Evolutionary conservation across 2,113 vertebrate species (phyloP).

Genomic region (Toxotes chatareus): DNA sequence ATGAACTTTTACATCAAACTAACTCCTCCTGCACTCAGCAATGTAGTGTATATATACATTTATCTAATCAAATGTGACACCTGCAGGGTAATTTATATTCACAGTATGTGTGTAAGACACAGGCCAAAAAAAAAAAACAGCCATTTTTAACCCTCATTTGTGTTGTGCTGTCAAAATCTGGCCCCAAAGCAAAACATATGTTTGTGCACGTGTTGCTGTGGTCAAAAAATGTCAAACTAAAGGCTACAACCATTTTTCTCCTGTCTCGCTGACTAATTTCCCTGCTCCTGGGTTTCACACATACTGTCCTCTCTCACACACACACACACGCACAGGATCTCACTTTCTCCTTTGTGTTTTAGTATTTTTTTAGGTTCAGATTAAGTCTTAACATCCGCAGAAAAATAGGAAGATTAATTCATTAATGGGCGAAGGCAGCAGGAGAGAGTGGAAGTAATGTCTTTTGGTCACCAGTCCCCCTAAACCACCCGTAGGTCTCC

Average conservation of each 20-base stretch:
- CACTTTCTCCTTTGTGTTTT: conserved; percentile 9
- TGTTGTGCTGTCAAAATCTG: conserved; percentile 18
- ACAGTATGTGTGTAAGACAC: conserved; percentile 4
- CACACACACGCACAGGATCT: background rate
- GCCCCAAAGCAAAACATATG: conserved; percentile 40
- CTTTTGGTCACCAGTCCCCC: conserved; percentile 4
- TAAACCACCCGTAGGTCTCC: conserved; percentile 37
- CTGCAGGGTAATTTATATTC: background rate
- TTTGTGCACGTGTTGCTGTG: conserved; percentile 21
- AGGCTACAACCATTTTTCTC: conserved; percentile 51
- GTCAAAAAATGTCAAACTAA: conserved; percentile 67
- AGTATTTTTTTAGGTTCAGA: conserved; percentile 4
- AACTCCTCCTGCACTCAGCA: too few species aligned
- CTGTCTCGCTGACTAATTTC: conserved; percentile 38
- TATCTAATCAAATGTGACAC: too few species aligned
- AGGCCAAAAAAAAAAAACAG: conserved; percentile 20
- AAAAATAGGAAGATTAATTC: conserved; percentile 33
- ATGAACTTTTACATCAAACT: background rate
- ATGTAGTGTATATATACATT: too few species aligned
- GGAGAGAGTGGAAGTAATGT: background rate
- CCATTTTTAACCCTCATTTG: conserved; percentile 23
- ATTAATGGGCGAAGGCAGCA: conserved; percentile 2
- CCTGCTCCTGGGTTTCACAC: conserved; percentile 28
- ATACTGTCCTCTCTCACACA: conserved; percentile 2
- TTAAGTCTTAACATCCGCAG: conserved; percentile 1